phyloP scores from a whole-genome alignment of 2,113 vertebrate species.

The Athene noctua region DNA sequence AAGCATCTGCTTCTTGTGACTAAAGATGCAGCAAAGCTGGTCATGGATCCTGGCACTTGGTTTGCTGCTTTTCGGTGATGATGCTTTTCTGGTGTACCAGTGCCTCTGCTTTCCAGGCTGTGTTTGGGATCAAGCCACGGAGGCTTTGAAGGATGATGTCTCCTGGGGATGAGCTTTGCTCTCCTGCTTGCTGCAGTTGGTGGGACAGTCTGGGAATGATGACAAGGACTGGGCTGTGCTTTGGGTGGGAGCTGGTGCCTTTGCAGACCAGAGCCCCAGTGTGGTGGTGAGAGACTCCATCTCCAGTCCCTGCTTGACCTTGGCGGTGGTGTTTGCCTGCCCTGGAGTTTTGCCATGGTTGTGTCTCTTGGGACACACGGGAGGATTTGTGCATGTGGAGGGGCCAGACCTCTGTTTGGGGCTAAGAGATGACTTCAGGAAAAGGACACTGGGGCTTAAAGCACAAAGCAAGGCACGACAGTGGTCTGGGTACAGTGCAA shows the following conservation, averaged over 20 bases:
- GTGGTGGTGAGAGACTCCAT: neutral
- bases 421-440: neutral
- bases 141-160: neutral
- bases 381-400: neutral
- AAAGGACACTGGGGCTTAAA: neutral
- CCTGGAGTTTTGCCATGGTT: fast-evolving
- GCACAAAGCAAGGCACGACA: neutral
- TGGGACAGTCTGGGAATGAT: fast-evolving
- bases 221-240: neutral
- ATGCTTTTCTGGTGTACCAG: neutral
- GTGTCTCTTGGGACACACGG: neutral
- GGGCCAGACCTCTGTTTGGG: neutral
- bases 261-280: neutral
- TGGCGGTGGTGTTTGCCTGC: neutral
- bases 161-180: fast-evolving
- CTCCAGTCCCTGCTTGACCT: neutral
- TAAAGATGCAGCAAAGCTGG: neutral
- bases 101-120: fast-evolving
- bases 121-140: neutral
- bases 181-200: fast-evolving
- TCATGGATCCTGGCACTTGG: fast-evolving
- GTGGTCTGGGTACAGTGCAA: neutral
- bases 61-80: neutral
- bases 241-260: neutral
- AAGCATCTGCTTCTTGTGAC: neutral